phyloP scores from a whole-genome alignment of 2,113 vertebrate genomes.

The Oreochromis niloticus region DNA sequence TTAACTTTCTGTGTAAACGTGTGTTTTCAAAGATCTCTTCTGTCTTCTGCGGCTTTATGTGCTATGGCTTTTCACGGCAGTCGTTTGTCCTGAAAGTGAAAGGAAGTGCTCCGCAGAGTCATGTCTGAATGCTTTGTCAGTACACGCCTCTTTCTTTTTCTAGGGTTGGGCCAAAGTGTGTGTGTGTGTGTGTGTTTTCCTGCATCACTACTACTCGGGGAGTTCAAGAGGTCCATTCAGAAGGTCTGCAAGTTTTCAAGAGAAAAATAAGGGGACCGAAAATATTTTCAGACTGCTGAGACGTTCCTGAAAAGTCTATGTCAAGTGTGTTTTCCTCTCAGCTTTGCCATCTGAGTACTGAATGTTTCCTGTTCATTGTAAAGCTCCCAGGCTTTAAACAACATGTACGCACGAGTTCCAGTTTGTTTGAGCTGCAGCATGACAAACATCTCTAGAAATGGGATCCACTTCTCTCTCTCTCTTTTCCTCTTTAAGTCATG shows the following conservation, averaged over 20 bases:
- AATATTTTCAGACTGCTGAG: conserved; percentile 14
- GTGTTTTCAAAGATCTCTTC: background rate
- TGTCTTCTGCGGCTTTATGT: background rate
- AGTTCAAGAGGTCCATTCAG: conserved; percentile 15
- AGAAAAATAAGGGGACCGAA: background rate
- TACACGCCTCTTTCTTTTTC: background rate
- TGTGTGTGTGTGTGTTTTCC: background rate
- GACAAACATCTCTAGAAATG: background rate
- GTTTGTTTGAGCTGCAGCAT: background rate
- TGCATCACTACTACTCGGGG: background rate
- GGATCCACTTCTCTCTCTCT: background rate
- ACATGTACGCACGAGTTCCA: background rate
- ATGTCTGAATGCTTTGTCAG: background rate
- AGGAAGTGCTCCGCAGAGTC: background rate
- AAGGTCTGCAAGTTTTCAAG: background rate
- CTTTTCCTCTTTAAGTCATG: background rate
- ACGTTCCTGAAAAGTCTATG: conserved; percentile 10
- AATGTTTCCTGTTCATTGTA: conserved; percentile 17
- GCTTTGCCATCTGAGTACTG: background rate
- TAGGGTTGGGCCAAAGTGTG: background rate
- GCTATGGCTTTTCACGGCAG: background rate
- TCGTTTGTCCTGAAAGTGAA: background rate
- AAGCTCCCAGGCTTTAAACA: conserved; percentile 1
- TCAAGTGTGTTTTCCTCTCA: conserved; percentile 33
- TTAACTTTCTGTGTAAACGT: background rate